phyloP scores from a whole-genome alignment of 2,113 vertebrate genomes.

The Dendrocopos noguchii region DNA sequence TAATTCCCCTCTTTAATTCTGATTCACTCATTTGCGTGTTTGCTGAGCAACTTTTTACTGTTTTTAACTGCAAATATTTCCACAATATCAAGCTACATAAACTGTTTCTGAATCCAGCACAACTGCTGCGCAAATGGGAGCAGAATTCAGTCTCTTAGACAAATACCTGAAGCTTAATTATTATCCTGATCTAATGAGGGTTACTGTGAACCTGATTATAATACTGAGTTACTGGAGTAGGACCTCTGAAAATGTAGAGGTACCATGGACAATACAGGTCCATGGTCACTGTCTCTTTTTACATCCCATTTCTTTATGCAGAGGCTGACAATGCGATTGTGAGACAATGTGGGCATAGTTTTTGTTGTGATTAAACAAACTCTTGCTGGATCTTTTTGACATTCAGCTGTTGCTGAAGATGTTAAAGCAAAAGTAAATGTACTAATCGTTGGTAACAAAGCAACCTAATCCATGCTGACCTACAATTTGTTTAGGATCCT shows the following conservation, averaged over 20 bases:
- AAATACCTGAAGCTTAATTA: neutral
- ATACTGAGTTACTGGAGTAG: neutral
- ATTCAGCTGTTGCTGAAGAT: slow-evolving; percentile 91
- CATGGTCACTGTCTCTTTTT: neutral
- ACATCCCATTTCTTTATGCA: neutral
- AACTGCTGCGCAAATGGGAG: neutral
- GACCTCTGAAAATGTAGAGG: neutral
- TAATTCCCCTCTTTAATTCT: neutral
- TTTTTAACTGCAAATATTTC: neutral
- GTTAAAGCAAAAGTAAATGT: slow-evolving; percentile 88
- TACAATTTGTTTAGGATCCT: slow-evolving; percentile 87
- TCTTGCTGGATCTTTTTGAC: slow-evolving; percentile 70
- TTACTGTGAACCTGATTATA: neutral
- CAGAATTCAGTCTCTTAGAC: neutral
- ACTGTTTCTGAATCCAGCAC: neutral
- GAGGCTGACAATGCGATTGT: neutral
- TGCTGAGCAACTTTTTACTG: neutral
- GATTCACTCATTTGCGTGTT: neutral
- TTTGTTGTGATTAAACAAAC: slow-evolving; percentile 61
- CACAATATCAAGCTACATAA: neutral
- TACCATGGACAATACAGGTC: neutral
- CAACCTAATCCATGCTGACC: slow-evolving; percentile 91
- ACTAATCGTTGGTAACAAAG: slow-evolving; percentile 85
- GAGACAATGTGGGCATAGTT: slow-evolving; percentile 26
- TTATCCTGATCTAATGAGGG: neutral